phyloP scores from a whole-genome alignment of 1,140 invertebrate species.

The Aradophagus sp. region DNA sequence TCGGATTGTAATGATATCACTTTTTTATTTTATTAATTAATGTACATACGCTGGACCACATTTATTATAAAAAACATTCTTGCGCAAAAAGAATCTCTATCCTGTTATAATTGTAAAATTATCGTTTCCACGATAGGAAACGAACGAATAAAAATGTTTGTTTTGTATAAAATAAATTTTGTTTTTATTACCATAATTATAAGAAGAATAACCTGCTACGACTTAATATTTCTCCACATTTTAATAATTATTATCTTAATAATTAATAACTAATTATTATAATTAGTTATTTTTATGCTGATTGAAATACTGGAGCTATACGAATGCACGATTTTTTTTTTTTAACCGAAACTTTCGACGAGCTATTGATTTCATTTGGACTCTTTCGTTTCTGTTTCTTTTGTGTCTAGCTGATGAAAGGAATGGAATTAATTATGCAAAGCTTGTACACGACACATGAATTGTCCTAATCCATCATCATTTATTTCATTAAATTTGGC shows the following conservation, averaged over 20 bases:
- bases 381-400: constrained; percentile 8
- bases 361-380: constrained; percentile 33
- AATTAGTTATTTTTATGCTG: constrained; percentile 7
- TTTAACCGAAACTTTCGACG: constrained; percentile 6
- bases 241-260: too few relatives aligned
- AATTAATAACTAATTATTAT: too few relatives aligned
- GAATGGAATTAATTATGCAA: constrained; percentile 34
- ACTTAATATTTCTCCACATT: too few relatives aligned
- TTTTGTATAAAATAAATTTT: constrained; percentile 55
- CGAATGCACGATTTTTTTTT: constrained; percentile 28
- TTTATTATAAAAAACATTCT: constrained; percentile 54
- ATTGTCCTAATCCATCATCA: constrained; percentile 30
- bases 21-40: constrained; percentile 58
- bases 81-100: constrained; percentile 54
- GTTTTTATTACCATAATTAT: too few relatives aligned
- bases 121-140: constrained; percentile 38
- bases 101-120: constrained; percentile 54
- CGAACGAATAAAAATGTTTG: constrained; percentile 55
- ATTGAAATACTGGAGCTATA: constrained; percentile 36
- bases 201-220: too few relatives aligned
- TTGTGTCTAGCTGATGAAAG: constrained; percentile 17
- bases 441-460: constrained; percentile 10
- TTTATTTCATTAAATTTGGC: constrained; percentile 24
- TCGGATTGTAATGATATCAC: constrained; percentile 52
- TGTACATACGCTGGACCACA: constrained; percentile 55